Evolutionary conservation across 2,888 invertebrate genomes (phyloP), one percentile per base, ranked within the genome.

Genomic region (Euplagia quadripunctaria): DNA sequence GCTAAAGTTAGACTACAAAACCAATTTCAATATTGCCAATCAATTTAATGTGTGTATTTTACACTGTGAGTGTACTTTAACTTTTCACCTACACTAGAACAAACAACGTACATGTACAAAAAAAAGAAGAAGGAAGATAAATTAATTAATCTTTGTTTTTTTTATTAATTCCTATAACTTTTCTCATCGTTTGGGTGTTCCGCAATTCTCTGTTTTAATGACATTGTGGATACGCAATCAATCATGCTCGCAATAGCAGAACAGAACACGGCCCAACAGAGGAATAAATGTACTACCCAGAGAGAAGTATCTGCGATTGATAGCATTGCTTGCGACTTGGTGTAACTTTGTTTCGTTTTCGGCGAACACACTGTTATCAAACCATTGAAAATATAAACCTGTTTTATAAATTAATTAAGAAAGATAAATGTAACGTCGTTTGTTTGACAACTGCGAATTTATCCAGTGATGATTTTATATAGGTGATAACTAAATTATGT

Each of bases 21-120:
- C 43, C 65, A 65, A 65, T 65, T 65, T 65, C 65, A 65, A 46
- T 65, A 65, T 65, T 65, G 65, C 65, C 65, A 65, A 65, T 49
- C 49, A 65, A 46, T 41, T 46, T 64, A 64, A 64, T 64, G 46
- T 65, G 65, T 8, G 43, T 46, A 46, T 46, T 6, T 49, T 20
- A 31, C 65, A 49, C n/a, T 2, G 31, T 31, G 31, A 46, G 49
- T 17, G 16, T 64, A 42, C 64, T 42, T 17, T 42, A 41, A 41
- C 14, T 42, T 14, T 64, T 42, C 41, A 7, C 6, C 31, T 20
- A 41, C 31, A 63, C 11, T 12, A n/a, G n/a, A 55, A 55, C 11
- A 55, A 52, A 6, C 8, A 17, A 52, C n/a, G 52, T 55, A 31
- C 31, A n/a, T 55, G n/a, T n/a, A 55, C n/a, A n/a, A n/a, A n/a